Evolutionary conservation across 2,113 vertebrate species (phyloP).

Genomic region (Sinocyclocheilus grahami): DNA sequence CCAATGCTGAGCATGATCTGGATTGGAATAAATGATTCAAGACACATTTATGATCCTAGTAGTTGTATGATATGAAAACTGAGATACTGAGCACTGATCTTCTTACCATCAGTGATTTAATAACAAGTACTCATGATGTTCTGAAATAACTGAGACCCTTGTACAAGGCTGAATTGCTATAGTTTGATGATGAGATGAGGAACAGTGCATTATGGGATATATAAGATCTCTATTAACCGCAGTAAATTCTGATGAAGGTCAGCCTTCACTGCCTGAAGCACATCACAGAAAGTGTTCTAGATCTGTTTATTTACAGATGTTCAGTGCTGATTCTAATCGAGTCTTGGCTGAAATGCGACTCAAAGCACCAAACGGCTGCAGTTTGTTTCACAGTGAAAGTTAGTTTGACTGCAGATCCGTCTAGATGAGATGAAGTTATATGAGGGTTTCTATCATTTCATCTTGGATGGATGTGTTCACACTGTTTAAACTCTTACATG

Average conservation of each 20-base stretch:
- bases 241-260: too few relatives aligned
- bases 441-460: background rate
- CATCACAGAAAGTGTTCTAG: background rate
- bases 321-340: background rate
- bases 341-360: background rate
- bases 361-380: background rate
- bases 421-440: background rate
- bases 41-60: background rate
- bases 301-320: background rate
- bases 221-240: background rate
- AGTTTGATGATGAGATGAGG: background rate
- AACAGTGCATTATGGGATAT: background rate
- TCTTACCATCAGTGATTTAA: background rate
- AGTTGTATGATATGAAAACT: background rate
- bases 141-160: background rate
- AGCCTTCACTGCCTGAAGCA: too few relatives aligned
- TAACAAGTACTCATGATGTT: background rate
- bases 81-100: background rate
- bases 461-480: background rate
- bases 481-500: background rate
- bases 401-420: background rate
- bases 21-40: background rate
- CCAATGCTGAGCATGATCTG: background rate
- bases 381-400: background rate
- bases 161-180: background rate